Evolutionary conservation across 1,140 invertebrate genomes (phyloP), one percentile per base, ranked within the genome.

Genomic region (Drosophila prosaltans): DNA sequence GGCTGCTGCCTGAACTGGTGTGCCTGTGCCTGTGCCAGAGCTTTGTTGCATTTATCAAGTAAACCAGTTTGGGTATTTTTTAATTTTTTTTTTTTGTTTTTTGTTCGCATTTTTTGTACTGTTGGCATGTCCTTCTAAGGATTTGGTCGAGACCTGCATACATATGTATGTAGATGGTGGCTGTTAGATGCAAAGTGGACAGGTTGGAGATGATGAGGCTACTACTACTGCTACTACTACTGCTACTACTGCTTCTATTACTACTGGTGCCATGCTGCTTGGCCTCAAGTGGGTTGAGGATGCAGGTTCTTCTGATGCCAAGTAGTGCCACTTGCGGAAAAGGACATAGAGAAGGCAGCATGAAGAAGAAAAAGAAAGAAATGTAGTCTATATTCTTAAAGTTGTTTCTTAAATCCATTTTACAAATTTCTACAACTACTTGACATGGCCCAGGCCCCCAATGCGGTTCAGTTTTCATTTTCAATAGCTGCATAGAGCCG

Each of bases 21-120:
- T 30, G 28, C 28, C 45, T 48, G 16, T 16, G 16, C 16, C 16
- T 16, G 16, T 16, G 16, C 16, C 16, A 0, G 55, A 58, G 62
- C 75, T 72, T 71, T 71, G 75, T 69, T 51, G 69, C 65, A 72
- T 72, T 86, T 82, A 65, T 64, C 70, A 74, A 45, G 63, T 43
- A 69, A 72, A 72, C 66, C 72, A 76, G 75, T 73, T 51, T 51
- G 45, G 21, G 45, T 51, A 36, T 36, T 36, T 36, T 7, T 36
- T 36, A 36, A 36, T 36, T 36, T 36, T 26, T 26, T 51, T 51
- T 51, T 16, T 48, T 16, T 6, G 8, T 48, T 11, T 9, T 24
- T 43, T 16, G 16, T 16, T 16, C 16, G 16, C 16, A 16, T 45
- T 51, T 51, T 24, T 51, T 51, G 45, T 26, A 21, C 8, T 10